Evolutionary conservation across 1,140 invertebrate species (phyloP).

Genomic region (Monochamus saltuarius): DNA sequence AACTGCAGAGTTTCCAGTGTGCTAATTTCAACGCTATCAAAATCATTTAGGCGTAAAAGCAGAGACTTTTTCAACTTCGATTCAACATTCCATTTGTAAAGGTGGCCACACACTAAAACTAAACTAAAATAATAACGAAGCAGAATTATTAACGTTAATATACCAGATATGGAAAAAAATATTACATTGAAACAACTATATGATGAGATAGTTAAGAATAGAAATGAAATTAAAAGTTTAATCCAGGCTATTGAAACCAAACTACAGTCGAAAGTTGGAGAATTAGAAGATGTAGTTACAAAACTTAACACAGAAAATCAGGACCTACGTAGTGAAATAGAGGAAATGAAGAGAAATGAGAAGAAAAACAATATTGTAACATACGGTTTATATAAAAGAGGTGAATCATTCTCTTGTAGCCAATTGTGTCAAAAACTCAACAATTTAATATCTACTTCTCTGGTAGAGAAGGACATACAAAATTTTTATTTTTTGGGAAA

Average conservation of each 20-base stretch:
- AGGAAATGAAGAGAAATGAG: conserved; percentile 14
- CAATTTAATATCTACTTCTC: neutral
- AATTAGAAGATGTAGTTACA: neutral
- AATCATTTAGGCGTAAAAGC: too few species aligned
- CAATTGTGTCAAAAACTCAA: neutral
- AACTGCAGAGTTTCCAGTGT: too few species aligned
- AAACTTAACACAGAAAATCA: neutral
- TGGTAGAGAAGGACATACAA: neutral
- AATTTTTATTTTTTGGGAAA: neutral
- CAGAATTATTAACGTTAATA: too few species aligned
- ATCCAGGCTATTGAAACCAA: neutral
- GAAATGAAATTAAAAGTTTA: neutral
- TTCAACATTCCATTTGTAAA: too few species aligned
- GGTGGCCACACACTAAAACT: too few species aligned
- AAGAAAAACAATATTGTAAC: neutral
- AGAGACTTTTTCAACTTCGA: too few species aligned
- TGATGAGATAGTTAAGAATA: too few species aligned
- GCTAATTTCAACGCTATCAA: too few species aligned
- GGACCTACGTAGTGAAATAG: conserved; percentile 5
- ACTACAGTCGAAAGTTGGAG: neutral
- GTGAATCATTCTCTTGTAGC: neutral
- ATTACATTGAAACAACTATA: too few species aligned
- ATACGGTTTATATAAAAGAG: neutral
- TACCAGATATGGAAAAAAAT: too few species aligned
- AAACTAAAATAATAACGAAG: too few species aligned